These are phyloP conservation scores for Bacillus rossius DNA, from an alignment of 1,140 invertebrate species.

Conservation along the genomic window DNA sequence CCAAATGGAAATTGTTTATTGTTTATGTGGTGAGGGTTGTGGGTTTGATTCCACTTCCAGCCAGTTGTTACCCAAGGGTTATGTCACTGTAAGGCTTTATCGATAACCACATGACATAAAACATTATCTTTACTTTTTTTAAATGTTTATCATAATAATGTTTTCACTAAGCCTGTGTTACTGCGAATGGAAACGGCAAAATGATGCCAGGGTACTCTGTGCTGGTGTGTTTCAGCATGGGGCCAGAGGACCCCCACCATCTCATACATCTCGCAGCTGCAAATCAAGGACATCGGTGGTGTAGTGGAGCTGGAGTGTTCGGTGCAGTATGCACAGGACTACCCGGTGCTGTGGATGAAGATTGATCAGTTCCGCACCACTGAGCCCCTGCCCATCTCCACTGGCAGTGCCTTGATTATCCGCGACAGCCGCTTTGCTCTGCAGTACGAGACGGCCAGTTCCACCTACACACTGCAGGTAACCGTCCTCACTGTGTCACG, in stretches of 20 bases:
- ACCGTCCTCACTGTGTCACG: too few relatives aligned
- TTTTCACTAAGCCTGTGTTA: too few relatives aligned
- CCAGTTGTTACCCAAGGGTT: too few relatives aligned
- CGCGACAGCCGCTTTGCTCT: conserved; percentile 81
- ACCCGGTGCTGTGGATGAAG: conserved; percentile 80
- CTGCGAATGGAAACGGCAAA: too few relatives aligned
- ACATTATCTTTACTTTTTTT: too few relatives aligned
- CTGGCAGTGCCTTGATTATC: conserved; percentile 72
- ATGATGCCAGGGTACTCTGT: too few relatives aligned
- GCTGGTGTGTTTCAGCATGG: conserved; percentile 48
- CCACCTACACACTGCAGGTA: conserved; percentile 76
- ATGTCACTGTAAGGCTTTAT: too few relatives aligned
- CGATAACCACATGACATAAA: too few relatives aligned
- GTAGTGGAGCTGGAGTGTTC: conserved; percentile 84
- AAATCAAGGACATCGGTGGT: conserved; percentile 86
- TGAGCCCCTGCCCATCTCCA: conserved; percentile 68
- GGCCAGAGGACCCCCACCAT: conserved; percentile 82
- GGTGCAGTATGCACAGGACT: conserved; percentile 82
- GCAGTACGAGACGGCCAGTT: conserved; percentile 68
- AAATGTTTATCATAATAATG: too few relatives aligned
- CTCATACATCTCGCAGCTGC: conserved; percentile 85
- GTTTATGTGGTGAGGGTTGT: too few relatives aligned
- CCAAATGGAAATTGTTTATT: too few relatives aligned
- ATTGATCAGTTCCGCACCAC: conserved; percentile 45
- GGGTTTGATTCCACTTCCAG: too few relatives aligned